Percentiles rank a stretch among this genome's conserved stretches.
phyloP scores from a whole-genome alignment of 2,888 invertebrate genomes.

The Papilio protenor region DNA sequence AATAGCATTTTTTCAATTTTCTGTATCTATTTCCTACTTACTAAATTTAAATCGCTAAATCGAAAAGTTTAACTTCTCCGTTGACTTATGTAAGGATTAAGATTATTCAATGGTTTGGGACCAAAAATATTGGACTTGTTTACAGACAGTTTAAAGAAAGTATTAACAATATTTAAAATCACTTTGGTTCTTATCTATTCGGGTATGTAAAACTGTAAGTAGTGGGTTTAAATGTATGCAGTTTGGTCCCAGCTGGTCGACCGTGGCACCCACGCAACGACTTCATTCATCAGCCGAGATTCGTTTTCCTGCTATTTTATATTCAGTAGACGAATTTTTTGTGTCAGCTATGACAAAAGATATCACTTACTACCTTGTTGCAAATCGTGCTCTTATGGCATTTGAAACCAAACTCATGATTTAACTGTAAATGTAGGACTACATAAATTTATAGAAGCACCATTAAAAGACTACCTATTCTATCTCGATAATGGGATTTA shows the following conservation, averaged over 20 bases:
- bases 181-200: neutral
- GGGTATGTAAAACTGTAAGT: constrained; percentile 14
- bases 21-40: too few species aligned
- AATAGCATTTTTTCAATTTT: neutral
- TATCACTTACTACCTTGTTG: neutral
- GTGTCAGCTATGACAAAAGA: constrained; percentile 6
- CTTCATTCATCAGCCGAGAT: constrained; percentile 48
- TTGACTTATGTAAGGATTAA: too few species aligned
- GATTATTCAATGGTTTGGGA: too few species aligned
- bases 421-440: neutral
- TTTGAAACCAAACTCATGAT: neutral
- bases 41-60: too few species aligned
- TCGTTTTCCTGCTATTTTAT: constrained; percentile 45
- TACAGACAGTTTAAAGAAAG: neutral
- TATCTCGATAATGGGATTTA: neutral
- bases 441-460: neutral
- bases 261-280: constrained; percentile 50
- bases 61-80: too few species aligned
- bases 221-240: constrained; percentile 33
- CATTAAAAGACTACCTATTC: neutral
- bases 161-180: neutral
- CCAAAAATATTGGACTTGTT: too few species aligned
- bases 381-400: neutral
- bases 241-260: constrained; percentile 41
- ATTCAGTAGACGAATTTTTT: constrained; percentile 8